These are phyloP conservation scores for Arremon brunneinucha DNA, from an alignment of 2,797 vertebrate genomes.

Conservation along the genomic window DNA sequence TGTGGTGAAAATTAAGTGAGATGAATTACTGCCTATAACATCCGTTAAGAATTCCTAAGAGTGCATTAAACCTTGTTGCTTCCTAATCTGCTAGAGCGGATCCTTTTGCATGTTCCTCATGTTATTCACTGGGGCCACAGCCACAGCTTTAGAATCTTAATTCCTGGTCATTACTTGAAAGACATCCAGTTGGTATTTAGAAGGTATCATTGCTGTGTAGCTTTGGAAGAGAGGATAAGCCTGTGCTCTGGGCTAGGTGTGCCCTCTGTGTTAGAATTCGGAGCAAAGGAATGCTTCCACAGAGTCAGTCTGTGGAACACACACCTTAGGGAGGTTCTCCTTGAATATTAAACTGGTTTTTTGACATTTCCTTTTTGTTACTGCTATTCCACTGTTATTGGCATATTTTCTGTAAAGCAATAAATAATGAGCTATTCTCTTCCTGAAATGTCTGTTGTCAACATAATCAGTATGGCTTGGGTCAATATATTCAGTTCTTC, in stretches of 20 bases:
- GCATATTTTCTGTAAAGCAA: background rate
- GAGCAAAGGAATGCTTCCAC: background rate
- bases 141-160: background rate
- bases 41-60: background rate
- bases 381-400: background rate
- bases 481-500: background rate
- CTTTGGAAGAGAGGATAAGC: background rate
- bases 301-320: background rate
- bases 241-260: background rate
- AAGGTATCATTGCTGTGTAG: background rate
- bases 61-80: background rate
- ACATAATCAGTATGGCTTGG: background rate
- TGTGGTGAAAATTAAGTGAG: background rate
- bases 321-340: rapidly evolving
- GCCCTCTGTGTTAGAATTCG: background rate
- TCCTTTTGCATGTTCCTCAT: background rate
- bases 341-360: background rate
- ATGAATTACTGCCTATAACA: background rate
- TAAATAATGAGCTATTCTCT: background rate
- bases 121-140: background rate
- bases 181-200: background rate
- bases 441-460: background rate
- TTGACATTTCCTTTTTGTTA: background rate
- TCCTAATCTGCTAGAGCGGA: background rate
- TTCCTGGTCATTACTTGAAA: background rate